phyloP scores from a whole-genome alignment of 64 coral and sea anemone species.

The Exaiptasia diaphana region DNA sequence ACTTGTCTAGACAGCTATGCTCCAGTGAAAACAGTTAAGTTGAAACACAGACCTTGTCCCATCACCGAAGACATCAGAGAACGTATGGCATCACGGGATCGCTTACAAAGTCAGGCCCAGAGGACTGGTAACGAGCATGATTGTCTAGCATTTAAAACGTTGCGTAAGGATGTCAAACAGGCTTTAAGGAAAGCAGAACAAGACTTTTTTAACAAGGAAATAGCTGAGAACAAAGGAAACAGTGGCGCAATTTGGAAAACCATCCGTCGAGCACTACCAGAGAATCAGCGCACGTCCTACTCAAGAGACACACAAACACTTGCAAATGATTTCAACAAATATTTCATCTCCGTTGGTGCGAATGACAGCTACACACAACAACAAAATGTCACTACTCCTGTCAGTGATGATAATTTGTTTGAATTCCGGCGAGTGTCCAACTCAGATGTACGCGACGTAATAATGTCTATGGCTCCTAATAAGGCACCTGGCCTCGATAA shows the following conservation, averaged over 20 bases:
- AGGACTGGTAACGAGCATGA: neutral
- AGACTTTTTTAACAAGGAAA: slow-evolving; percentile 1
- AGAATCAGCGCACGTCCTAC: neutral
- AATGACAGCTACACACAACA: too few relatives aligned
- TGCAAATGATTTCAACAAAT: slow-evolving; percentile 9
- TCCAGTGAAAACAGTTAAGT: neutral
- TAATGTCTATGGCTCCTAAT: slow-evolving; percentile 5
- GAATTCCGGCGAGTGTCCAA: neutral
- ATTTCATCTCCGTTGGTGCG: slow-evolving; percentile 35
- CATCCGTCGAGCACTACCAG: neutral
- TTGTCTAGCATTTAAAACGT: neutral
- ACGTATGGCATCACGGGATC: neutral
- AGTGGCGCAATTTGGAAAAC: slow-evolving; percentile 12
- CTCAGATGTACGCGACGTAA: neutral
- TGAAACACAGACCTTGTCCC: neutral
- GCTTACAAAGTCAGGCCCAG: neutral
- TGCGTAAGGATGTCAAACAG: slow-evolving; percentile 2
- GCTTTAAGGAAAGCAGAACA: slow-evolving; percentile 19
- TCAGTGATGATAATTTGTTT: neutral
- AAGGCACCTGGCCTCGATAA: slow-evolving; percentile 16
- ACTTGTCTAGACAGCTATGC: slow-evolving; percentile 14
- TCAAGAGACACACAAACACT: neutral
- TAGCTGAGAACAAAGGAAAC: neutral
- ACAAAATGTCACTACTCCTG: neutral
- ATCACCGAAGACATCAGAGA: slow-evolving; percentile 7